Conservation (phyloP, 1,140 invertebrate species). For the Drosophila quadrilineata region DNA sequence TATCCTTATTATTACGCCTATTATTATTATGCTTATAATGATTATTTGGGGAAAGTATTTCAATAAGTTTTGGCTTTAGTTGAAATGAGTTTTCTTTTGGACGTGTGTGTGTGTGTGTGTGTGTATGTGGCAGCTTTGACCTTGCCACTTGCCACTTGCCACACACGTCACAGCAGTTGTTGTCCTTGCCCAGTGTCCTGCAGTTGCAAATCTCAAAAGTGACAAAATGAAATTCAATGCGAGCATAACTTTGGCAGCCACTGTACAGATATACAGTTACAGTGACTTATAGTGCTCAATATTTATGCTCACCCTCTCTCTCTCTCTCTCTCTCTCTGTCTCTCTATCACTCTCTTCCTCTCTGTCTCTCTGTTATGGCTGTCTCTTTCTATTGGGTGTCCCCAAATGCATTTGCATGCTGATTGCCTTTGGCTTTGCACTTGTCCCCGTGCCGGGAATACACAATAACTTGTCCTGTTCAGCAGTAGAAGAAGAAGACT, state of each 20-base stretch:
- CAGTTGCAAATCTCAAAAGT: slow-evolving; percentile 24
- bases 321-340: neutral
- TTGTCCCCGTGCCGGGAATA: neutral
- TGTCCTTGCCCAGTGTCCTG: slow-evolving; percentile 37
- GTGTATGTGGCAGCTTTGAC: slow-evolving; percentile 14
- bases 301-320: slow-evolving; percentile 20
- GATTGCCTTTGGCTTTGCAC: slow-evolving; percentile 43
- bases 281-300: slow-evolving; percentile 46
- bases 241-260: slow-evolving; percentile 18
- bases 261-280: slow-evolving; percentile 18
- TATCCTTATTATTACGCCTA: slow-evolving; percentile 14
- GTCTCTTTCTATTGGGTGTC: slow-evolving; percentile 9
- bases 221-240: slow-evolving; percentile 34
- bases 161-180: slow-evolving; percentile 15
- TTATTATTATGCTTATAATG: slow-evolving; percentile 4
- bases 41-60: slow-evolving; percentile 14
- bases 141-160: slow-evolving; percentile 31
- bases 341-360: neutral
- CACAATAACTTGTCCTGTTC: slow-evolving; percentile 39
- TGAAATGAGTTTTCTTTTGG: slow-evolving; percentile 8
- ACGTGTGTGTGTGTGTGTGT: too few relatives aligned
- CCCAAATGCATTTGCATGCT: slow-evolving; percentile 64
- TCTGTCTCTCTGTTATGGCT: neutral
- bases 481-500: slow-evolving; percentile 10
- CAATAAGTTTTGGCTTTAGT: slow-evolving; percentile 14